phyloP scores from a whole-genome alignment of 2,888 invertebrate genomes.

The Drosophila anomalata region DNA sequence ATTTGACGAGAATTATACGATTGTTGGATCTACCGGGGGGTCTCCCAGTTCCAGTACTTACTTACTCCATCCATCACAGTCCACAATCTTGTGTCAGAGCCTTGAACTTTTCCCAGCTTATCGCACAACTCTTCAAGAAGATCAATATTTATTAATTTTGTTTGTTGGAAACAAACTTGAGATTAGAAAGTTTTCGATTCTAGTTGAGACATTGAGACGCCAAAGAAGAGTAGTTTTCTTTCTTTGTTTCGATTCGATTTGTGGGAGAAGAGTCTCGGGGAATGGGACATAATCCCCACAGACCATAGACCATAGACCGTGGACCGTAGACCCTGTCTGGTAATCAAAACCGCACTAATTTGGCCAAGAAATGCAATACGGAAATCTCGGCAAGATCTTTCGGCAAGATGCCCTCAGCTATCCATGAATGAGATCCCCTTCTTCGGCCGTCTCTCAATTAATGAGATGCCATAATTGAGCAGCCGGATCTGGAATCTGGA shows the following conservation, averaged over 20 bases:
- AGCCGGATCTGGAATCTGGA: constrained; percentile 31
- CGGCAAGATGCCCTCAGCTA: constrained; percentile 38
- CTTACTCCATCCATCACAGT: constrained; percentile 15
- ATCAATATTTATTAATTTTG: constrained; percentile 16
- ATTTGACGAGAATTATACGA: constrained; percentile 13
- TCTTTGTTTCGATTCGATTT: constrained; percentile 8
- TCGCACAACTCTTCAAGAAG: constrained; percentile 5
- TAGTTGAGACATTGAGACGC: constrained; percentile 7
- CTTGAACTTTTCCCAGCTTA: constrained; percentile 17
- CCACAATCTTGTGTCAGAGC: constrained; percentile 24
- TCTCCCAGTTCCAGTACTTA: background rate
- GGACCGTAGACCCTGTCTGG: constrained; percentile 50
- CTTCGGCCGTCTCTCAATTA: constrained; percentile 58
- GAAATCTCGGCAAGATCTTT: constrained; percentile 38
- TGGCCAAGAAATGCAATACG: constrained; percentile 68
- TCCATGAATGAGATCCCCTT: constrained; percentile 51
- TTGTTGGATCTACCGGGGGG: constrained; percentile 20
- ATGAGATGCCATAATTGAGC: constrained; percentile 74
- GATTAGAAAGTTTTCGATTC: background rate
- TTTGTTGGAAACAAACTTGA: constrained; percentile 11
- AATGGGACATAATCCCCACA: background rate
- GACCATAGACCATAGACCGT: constrained; percentile 46
- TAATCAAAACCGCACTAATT: constrained; percentile 71
- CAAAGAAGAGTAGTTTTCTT: constrained; percentile 1
- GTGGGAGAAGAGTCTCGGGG: background rate